phyloP scores from a whole-genome alignment of 2,888 invertebrate species.

The Lagria hirta region DNA sequence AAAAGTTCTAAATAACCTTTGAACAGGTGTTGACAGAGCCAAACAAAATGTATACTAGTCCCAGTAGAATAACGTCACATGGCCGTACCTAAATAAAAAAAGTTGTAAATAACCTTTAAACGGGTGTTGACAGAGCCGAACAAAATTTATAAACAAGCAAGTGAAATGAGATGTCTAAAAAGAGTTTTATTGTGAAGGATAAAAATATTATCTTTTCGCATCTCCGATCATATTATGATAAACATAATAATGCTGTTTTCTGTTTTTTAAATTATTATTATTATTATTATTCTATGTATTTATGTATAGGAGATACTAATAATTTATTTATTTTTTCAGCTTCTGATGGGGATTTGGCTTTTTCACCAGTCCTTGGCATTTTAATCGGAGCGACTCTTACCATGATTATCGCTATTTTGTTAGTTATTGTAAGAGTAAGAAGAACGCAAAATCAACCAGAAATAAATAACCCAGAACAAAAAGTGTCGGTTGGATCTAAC shows the following conservation, averaged over 20 bases:
- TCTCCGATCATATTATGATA: too few species aligned
- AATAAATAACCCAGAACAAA: slow-evolving; percentile 52
- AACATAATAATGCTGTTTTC: background rate
- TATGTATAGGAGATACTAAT: background rate
- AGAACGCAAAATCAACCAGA: slow-evolving; percentile 46
- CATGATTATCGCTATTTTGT: slow-evolving; percentile 56
- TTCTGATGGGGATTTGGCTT: slow-evolving; percentile 58
- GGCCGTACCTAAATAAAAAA: too few species aligned
- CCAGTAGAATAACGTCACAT: too few species aligned
- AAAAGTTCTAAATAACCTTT: too few species aligned
- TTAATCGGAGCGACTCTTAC: slow-evolving; percentile 59
- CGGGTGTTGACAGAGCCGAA: too few species aligned
- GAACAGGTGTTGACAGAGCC: too few species aligned
- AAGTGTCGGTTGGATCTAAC: slow-evolving; percentile 49
- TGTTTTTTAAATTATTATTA: background rate
- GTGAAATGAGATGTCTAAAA: too few species aligned
- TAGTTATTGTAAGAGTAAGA: slow-evolving; percentile 57
- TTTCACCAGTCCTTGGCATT: slow-evolving; percentile 61
- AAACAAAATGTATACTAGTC: too few species aligned
- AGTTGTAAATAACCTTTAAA: too few species aligned
- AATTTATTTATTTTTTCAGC: slow-evolving; percentile 51
- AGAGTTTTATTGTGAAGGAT: too few species aligned
- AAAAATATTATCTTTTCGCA: too few species aligned
- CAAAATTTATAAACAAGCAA: too few species aligned
- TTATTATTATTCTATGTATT: background rate